phyloP scores from a whole-genome alignment of 2,888 invertebrate species.

The Lithophane socia region DNA sequence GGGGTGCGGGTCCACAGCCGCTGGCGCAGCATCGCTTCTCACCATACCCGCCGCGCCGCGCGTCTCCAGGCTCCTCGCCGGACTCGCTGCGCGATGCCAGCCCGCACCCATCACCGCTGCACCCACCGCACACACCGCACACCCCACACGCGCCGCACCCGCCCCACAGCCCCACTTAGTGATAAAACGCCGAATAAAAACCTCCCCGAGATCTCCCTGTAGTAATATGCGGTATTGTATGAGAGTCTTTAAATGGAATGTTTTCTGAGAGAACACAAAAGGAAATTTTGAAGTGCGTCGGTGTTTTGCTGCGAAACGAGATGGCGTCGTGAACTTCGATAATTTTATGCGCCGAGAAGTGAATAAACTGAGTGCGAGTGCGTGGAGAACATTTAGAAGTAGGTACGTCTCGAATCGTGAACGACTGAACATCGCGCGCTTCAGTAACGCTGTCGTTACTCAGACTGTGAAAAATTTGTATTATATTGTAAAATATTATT shows the following conservation, averaged over 20 bases:
- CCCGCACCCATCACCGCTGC: constrained; percentile 81
- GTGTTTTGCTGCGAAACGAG: constrained; percentile 63
- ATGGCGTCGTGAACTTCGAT: constrained; percentile 68
- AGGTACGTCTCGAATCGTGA: constrained; percentile 41
- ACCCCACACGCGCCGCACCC: constrained; percentile 85
- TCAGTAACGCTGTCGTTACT: constrained; percentile 52
- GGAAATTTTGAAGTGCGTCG: constrained; percentile 66
- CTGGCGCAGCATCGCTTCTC: constrained; percentile 91
- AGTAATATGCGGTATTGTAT: constrained; percentile 73
- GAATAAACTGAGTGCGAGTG: constrained; percentile 68
- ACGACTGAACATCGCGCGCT: constrained; percentile 42
- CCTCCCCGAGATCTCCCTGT: constrained; percentile 75
- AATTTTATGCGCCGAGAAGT: constrained; percentile 71
- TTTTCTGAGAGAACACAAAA: constrained; percentile 68
- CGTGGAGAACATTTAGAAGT: constrained; percentile 61
- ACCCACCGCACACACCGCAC: constrained; percentile 71
- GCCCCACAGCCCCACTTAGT: constrained; percentile 88
- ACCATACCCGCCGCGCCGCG: constrained; percentile 89
- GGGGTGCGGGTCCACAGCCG: constrained; percentile 66
- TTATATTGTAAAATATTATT: constrained; percentile 85
- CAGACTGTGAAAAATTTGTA: constrained; percentile 70
- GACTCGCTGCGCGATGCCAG: constrained; percentile 91
- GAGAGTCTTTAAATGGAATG: constrained; percentile 73
- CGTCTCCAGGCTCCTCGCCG: constrained; percentile 90
- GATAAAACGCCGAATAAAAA: constrained; percentile 70